Base-by-base conservation (phyloP, 2,113 vertebrate species). In the Engystomops pustulosus region DNA sequence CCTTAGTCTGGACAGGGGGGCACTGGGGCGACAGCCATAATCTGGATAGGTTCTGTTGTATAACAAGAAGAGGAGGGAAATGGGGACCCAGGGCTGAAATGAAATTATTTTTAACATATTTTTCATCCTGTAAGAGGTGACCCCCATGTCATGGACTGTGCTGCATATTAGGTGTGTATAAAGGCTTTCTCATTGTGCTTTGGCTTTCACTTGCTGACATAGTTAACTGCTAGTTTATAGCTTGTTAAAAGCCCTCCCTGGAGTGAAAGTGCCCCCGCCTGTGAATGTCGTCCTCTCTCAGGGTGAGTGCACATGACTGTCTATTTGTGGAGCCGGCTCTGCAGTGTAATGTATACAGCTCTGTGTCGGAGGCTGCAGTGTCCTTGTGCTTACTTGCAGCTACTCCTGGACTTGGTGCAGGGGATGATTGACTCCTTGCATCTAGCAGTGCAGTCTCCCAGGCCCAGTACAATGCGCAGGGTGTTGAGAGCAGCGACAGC, bases 401-500 rank as follows among this genome's bases (percentile, higher is more conserved):
- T 88, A 75, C 85, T 51, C 0, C 78, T 88, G 79, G 67, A 0
- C 80, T 76, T 85, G 71, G 88, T 75, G 18, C 0, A 27, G 7
- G 47, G 85, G 90, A 79, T 72, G 91, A 87, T 88, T 91, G 90
- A 92, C 89, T 92, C 88, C 89, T 88, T 91, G 87, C 1, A 90
- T 87, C 83, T 87, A 89, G 87, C 88, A 86, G 86, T 91, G 74
- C 86, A 88, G 87, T 41, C 30, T 89, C 5, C 38, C 38, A 92
- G 93, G 58, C 94, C 93, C 91, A 91, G 88, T 86, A 86, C 65
- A 83, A 86, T 90, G 45, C 36, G 8, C 85, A 69, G 91, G 87
- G 86, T 93, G 92, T 94, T 92, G 94, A 95, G 92, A 93, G 93
- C 89, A 93, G 91, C n/a, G 93, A 92, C 94, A 96, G 94, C 93